Percentiles rank a stretch among this genome's conserved stretches.
Conservation (phyloP, 2,888 invertebrate genomes). For the Coelopa pilipes region DNA sequence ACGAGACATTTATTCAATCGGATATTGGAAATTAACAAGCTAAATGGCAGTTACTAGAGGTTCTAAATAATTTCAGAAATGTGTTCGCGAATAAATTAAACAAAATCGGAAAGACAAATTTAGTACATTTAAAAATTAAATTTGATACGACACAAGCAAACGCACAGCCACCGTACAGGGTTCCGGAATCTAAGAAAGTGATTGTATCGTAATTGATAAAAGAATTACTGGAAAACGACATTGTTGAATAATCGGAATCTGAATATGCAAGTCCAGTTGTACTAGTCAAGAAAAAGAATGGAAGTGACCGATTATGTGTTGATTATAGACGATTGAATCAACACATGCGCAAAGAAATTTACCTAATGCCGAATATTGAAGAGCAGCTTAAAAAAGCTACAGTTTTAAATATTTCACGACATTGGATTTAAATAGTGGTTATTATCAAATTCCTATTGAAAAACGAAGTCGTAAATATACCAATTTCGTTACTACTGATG, state of each 20-base stretch:
- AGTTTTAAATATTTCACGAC: constrained; percentile 17
- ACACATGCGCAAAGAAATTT: constrained; percentile 38
- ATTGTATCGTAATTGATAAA: constrained; percentile 34
- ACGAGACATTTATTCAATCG: neutral
- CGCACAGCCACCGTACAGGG: neutral
- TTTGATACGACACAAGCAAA: neutral
- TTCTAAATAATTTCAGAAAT: neutral
- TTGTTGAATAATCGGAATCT: constrained; percentile 38
- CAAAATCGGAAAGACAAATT: neutral
- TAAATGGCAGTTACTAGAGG: neutral
- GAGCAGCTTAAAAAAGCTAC: constrained; percentile 38
- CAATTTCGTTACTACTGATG: neutral
- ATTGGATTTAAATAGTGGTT: constrained; percentile 1
- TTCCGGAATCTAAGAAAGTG: constrained; percentile 29
- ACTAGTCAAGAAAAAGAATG: constrained; percentile 42
- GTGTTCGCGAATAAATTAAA: neutral
- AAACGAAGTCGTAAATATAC: neutral
- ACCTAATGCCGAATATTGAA: constrained; percentile 41
- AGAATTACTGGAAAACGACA: constrained; percentile 40
- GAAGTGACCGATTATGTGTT: constrained; percentile 37
- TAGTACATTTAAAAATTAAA: constrained; percentile 1
- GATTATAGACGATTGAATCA: constrained; percentile 41
- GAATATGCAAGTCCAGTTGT: constrained; percentile 43
- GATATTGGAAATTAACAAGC: neutral
- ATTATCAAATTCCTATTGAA: constrained; percentile 2